Evolutionary conservation across 1,140 invertebrate species (phyloP).

Genomic region (Olivierus martensii): DNA sequence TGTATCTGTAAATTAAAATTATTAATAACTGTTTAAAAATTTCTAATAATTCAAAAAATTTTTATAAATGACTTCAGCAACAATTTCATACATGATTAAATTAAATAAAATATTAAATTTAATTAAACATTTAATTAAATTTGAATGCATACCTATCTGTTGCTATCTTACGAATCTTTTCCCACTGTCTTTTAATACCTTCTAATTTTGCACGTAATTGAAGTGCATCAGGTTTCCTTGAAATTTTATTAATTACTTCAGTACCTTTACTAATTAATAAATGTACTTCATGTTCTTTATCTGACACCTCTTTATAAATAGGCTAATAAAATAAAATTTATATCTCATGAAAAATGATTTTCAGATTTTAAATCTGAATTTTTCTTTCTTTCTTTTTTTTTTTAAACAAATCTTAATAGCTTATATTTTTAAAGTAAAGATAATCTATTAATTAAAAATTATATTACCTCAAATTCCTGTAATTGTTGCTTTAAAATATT

Average conservation of each 20-base stretch:
- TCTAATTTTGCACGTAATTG: conserved; percentile 53
- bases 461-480: conserved; percentile 59
- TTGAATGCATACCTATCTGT: conserved; percentile 43
- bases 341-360: too few relatives aligned
- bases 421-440: too few relatives aligned
- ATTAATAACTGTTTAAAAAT: too few relatives aligned
- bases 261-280: conserved; percentile 85
- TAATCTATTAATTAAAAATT: too few relatives aligned
- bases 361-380: too few relatives aligned
- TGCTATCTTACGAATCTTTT: conserved; percentile 69
- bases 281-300: conserved; percentile 82
- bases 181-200: conserved; percentile 75
- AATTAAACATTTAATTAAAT: too few relatives aligned
- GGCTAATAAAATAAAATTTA: conserved; percentile 36
- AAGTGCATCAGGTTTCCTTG: conserved; percentile 34
- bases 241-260: conserved; percentile 48
- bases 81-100: too few relatives aligned
- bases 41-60: too few relatives aligned
- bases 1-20: conserved; percentile 40
- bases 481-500: conserved; percentile 71
- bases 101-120: too few relatives aligned
- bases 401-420: too few relatives aligned
- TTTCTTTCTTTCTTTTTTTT: too few relatives aligned
- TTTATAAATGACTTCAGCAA: too few relatives aligned
- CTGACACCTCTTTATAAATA: conserved; percentile 71